Base-by-base conservation (phyloP, 2,888 invertebrate genomes). In the Leucoptera coffeella region DNA sequence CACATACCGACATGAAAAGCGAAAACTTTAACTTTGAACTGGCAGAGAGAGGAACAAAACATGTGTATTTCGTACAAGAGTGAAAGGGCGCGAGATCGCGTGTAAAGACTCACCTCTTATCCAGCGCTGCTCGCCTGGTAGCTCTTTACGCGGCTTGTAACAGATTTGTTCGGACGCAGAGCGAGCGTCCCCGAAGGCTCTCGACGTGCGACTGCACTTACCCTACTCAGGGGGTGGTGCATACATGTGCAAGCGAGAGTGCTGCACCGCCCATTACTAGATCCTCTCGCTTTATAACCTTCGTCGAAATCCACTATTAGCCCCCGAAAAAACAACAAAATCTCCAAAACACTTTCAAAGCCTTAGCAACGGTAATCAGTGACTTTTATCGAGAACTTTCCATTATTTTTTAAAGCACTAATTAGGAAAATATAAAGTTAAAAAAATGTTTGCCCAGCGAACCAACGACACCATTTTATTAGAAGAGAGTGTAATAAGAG, bases 231-330 rank as follows among this genome's bases (percentile, higher is more conserved):
- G 59, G 65, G 62, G 65, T 61, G 64, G 64, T 64, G 48, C 35
- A 15, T 9, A n/a, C 45, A 40, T 52, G 61, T 61, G 65, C 64
- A 65, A 69, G 67, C 59, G 65, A 65, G 65, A 69, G 62, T 62
- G 62, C 64, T 57, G 37, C 43, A 38, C 57, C 62, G 61, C 71
- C 69, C 65, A 61, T 57, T 58, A 47, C 50, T 57, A 55, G 55
- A 50, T 52, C 61, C 57, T 58, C 60, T 67, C 64, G 61, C 65
- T 60, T 67, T 67, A 61, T 60, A 65, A 65, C 69, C 65, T 62
- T 62, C 57, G 29, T 27, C n/a, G n/a, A n/a, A n/a, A n/a, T n/a
- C n/a, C n/a, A n/a, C n/a, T n/a, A n/a, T n/a, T n/a, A n/a, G n/a
- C n/a, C n/a, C n/a, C n/a, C n/a, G n/a, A n/a, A n/a, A n/a, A n/a